phyloP scores from a whole-genome alignment of 2,888 invertebrate species.

The Athalia circularis region DNA sequence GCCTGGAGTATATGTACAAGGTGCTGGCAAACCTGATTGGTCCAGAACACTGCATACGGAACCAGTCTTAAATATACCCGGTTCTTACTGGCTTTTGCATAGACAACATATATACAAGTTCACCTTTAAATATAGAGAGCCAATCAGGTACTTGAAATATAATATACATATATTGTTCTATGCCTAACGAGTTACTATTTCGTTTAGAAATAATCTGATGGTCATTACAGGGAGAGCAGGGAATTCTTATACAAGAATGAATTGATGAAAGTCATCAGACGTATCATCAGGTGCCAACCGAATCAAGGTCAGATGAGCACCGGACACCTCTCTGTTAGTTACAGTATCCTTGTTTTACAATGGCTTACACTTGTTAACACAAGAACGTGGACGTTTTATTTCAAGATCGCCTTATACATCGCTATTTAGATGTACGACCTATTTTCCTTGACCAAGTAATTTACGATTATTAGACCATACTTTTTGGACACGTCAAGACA shows the following conservation, averaged over 20 bases:
- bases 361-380: too few relatives aligned
- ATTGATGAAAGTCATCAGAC: conserved; percentile 69
- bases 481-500: conserved; percentile 69
- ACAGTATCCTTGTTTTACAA: conserved; percentile 64
- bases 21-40: conserved; percentile 68
- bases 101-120: conserved; percentile 71
- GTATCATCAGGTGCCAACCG: conserved; percentile 67
- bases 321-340: conserved; percentile 67
- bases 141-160: conserved; percentile 57
- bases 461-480: conserved; percentile 60
- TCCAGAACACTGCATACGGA: conserved; percentile 61
- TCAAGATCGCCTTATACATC: neutral
- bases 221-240: conserved; percentile 58
- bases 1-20: conserved; percentile 73
- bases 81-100: conserved; percentile 71
- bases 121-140: conserved; percentile 67
- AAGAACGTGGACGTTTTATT: too few relatives aligned
- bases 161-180: neutral
- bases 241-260: conserved; percentile 66
- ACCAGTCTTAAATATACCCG: conserved; percentile 66
- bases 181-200: neutral
- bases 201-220: neutral
- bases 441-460: conserved; percentile 4
- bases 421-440: conserved; percentile 9
- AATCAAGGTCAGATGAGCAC: conserved; percentile 69